Base-by-base conservation (phyloP, 92 coral and sea anemone genomes). In the Phenganax marumi region DNA sequence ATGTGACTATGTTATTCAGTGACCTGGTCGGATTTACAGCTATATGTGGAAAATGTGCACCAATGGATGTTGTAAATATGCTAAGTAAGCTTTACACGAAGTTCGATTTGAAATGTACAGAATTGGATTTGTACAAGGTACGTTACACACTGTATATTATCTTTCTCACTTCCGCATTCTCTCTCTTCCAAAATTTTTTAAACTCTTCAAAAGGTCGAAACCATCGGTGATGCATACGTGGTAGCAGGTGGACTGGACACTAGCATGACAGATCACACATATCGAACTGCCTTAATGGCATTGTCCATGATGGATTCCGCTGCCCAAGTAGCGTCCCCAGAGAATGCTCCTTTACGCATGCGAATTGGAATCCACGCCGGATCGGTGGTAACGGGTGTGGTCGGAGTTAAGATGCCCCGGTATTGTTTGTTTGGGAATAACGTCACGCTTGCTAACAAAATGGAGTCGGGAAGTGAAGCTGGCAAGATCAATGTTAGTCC, bases 61-160 rank as follows among this genome's bases (percentile, higher is more conserved):
- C 97, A 10, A 93, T 93, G 94, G 93, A 93, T 50, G 97, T 93
- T 11, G 97, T 93, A 39, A 90, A 90, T 81, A 90, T 93, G 94
- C 70, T 93, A 57, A 88, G 88, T 24, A 79, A 70, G 22, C 87
- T 93, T 39, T 93, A 91, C 83, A 91, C 97, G 24, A 83, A 90
- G 73, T 93, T 93, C 85, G 97, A 93, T 54, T 85, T 87, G 65
- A 87, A 82, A 57, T 93, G 97, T 81, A 93, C 89, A 43, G 90
- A 93, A 61, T 86, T 91, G 23, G 91, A 93, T 64, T 84, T 93
- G 77, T 91, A 85, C 86, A 93, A 93, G 94, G 94, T 93, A 92
- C 52, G 82, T 23, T 50, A 24, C 75, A 22, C 43, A 14, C 19
- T 18, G n/a, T 3, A 70, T 17, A 39, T 0, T 54, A 54, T 76